Conservation (phyloP, 2,113 vertebrate species). For the Paratilapia polleni region DNA sequence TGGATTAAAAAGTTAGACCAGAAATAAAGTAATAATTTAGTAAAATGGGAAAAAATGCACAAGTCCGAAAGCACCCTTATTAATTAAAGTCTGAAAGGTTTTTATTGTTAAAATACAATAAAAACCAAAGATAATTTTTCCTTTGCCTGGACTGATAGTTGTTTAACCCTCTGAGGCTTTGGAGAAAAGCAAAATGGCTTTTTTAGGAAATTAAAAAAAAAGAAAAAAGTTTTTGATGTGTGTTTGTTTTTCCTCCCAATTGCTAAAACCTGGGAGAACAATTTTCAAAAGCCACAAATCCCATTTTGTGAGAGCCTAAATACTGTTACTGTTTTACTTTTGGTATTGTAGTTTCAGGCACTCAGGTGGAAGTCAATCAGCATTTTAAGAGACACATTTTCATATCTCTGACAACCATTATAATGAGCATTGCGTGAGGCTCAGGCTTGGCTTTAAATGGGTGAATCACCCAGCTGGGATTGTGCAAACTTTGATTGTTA, state of each 20-base stretch:
- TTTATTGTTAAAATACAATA: not conserved
- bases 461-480: not conserved
- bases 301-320: not conserved
- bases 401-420: not conserved
- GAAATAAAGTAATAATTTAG: not conserved
- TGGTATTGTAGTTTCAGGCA: not conserved
- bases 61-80: not conserved
- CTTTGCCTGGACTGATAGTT: not conserved
- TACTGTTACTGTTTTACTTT: too few species aligned
- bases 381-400: not conserved
- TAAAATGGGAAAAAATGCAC: not conserved
- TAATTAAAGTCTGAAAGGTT: not conserved
- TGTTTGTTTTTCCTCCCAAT: too few species aligned
- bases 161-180: too few species aligned
- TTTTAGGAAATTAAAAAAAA: not conserved
- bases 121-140: not conserved
- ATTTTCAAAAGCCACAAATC: not conserved
- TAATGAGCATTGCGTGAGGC: not conserved
- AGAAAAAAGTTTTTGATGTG: not conserved
- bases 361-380: not conserved
- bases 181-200: not conserved
- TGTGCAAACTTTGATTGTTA: slow-evolving; percentile 25
- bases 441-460: not conserved
- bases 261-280: not conserved
- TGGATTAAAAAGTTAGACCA: not conserved